Base-by-base conservation (phyloP, 2,888 invertebrate species). In the Diarsia rubi region DNA sequence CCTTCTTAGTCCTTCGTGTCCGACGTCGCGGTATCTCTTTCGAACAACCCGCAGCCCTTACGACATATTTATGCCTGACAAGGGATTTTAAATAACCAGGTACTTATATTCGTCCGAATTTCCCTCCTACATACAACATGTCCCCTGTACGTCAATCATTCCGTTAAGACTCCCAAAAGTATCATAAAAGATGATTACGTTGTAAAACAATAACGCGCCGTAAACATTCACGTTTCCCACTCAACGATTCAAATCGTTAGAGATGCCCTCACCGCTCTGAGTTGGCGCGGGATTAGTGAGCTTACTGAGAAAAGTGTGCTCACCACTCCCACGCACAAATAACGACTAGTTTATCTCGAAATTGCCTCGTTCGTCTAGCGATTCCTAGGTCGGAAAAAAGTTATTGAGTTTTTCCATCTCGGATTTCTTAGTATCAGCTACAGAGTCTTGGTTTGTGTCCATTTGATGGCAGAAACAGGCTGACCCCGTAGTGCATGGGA, bases 101-200 rank as follows among this genome's bases (percentile, higher is more conserved):
- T 19, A 16, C 31, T 9, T 8, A 11, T 44, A 27, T 44, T 42
- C 42, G 31, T 66, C 12, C 19, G 12, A 19, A 4, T 52, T 52
- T 21, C 11, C 3, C n/a, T 47, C 5, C 27, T 27, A 42, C 42
- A 59, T 42, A 47, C 4, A 24, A 45, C 8, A 57, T 59, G 47
- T n/a, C 19, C 24, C 37, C 2, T 27, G 8, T 49, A 57, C 49
- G 16, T 69, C 42, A 60, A 42, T 73, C 27, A n/a, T n/a, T 5
- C n/a, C 42, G n/a, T 49, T 37, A 31, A 24, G 19, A 60, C 14
- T 44, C 60, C 21, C 31, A 49, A 44, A 42, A 14, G 60, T 42
- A 27, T 49, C 70, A 60, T 60, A 44, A 70, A 73, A 70, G 16
- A 70, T 70, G 60, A 73, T 49, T 42, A 60, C 60, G 19, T 47